Conservation (phyloP, 2,113 vertebrate genomes). For the Nymphicus hollandicus region DNA sequence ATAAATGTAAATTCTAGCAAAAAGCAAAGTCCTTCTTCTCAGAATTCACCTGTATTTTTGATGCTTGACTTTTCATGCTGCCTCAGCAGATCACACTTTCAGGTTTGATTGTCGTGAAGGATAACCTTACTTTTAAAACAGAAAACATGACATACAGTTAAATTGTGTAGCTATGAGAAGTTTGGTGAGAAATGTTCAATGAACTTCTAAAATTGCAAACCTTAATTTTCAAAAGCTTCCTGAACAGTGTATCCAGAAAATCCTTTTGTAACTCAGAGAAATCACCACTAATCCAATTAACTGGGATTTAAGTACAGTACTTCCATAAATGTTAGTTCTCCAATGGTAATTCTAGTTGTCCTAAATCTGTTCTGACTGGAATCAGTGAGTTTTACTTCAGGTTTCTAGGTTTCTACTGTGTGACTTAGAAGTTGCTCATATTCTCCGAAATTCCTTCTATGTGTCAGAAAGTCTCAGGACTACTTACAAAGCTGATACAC, state of each 20-base stretch:
- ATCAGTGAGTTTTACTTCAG: not conserved
- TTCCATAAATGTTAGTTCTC: not conserved
- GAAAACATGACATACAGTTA: not conserved
- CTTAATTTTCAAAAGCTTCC: not conserved
- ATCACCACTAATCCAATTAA: not conserved
- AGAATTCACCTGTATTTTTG: not conserved
- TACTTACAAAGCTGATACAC: not conserved
- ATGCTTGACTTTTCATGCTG: not conserved
- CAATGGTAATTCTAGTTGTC: not conserved
- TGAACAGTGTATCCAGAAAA: not conserved
- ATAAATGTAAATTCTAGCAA: not conserved
- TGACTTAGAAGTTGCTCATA: not conserved
- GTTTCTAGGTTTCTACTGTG: not conserved
- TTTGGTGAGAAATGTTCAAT: not conserved
- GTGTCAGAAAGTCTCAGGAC: not conserved
- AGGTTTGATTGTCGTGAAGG: not conserved
- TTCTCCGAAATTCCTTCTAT: not conserved
- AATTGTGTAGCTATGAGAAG: not conserved
- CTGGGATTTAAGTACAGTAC: not conserved
- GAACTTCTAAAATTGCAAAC: not conserved
- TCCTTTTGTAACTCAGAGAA: not conserved
- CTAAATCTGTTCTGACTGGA: not conserved
- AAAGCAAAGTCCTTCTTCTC: not conserved
- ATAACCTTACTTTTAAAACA: not conserved
- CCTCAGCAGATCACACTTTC: not conserved